A percentile compares a stretch with the other conserved stretches of the same genome.
Conservation (phyloP, 2,797 vertebrate species). For the Pampus argenteus region DNA sequence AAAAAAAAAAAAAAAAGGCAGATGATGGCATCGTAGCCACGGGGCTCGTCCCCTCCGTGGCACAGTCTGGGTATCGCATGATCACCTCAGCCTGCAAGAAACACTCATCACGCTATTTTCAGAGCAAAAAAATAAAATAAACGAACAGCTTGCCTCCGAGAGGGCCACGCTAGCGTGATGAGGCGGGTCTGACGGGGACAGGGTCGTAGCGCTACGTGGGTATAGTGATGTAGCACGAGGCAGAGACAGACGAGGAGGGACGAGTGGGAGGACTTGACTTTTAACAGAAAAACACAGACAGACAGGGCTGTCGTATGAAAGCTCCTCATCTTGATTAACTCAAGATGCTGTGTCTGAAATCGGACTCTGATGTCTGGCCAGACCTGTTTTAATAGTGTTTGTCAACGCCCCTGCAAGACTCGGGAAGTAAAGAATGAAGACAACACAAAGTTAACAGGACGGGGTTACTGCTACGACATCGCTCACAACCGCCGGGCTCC, state of each 20-base stretch:
- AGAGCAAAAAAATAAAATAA: too few species aligned
- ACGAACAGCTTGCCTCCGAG: slow-evolving; percentile 59
- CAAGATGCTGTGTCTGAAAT: slow-evolving; percentile 34
- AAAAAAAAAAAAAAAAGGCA: slow-evolving; percentile 44
- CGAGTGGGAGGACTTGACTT: slow-evolving; percentile 21
- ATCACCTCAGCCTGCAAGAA: slow-evolving; percentile 63
- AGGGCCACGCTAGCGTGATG: slow-evolving; percentile 37
- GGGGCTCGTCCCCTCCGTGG: slow-evolving; percentile 48
- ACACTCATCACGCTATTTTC: slow-evolving; percentile 62
- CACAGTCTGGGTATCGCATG: slow-evolving; percentile 60
- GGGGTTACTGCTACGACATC: slow-evolving; percentile 30
- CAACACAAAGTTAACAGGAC: slow-evolving; percentile 13
- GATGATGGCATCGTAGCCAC: slow-evolving; percentile 45
- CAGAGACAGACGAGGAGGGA: neutral
- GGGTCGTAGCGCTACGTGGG: neutral
- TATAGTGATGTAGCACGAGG: slow-evolving; percentile 8
- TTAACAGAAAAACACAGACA: slow-evolving; percentile 4
- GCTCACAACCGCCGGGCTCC: slow-evolving; percentile 21
- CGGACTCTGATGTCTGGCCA: slow-evolving; percentile 37
- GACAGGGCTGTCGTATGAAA: slow-evolving; percentile 22
- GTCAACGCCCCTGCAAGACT: slow-evolving; percentile 15
- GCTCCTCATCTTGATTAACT: slow-evolving; percentile 11
- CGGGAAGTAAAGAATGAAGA: slow-evolving; percentile 26
- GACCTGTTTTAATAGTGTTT: slow-evolving; percentile 32
- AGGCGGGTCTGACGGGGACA: slow-evolving; percentile 29